A percentile compares a stretch with the other conserved stretches of the same genome.
Evolutionary conservation across 2,888 invertebrate species (phyloP).

Genomic region (Dynastes grantii): DNA sequence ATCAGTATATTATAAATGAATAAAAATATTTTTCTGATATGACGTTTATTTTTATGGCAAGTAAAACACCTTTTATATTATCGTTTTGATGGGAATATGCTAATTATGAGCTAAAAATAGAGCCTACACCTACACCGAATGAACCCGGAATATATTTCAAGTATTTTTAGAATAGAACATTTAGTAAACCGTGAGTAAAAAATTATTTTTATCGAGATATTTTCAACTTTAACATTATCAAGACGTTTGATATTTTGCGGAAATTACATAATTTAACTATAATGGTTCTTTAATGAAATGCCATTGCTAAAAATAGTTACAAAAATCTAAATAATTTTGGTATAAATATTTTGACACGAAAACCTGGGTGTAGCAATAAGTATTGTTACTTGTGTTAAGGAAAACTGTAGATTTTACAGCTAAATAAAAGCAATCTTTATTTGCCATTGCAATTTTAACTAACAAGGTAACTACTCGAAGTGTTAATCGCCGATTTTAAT

Average conservation of each 20-base stretch:
- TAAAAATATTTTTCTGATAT: background rate
- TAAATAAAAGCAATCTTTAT: too few relatives aligned
- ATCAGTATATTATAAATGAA: background rate
- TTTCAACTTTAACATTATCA: slow-evolving; percentile 16
- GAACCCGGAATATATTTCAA: slow-evolving; percentile 1
- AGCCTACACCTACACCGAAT: slow-evolving; percentile 1
- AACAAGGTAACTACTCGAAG: too few relatives aligned
- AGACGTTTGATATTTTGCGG: background rate
- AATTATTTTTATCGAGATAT: background rate
- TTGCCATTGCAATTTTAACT: too few relatives aligned
- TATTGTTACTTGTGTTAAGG: too few relatives aligned
- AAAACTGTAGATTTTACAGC: too few relatives aligned
- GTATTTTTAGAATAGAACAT: slow-evolving; percentile 1
- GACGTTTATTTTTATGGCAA: background rate
- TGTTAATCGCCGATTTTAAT: too few relatives aligned
- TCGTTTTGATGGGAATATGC: slow-evolving; percentile 4
- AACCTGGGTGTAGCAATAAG: too few relatives aligned
- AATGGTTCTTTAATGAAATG: background rate
- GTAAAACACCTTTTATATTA: background rate
- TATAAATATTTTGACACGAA: too few relatives aligned
- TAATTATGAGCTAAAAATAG: background rate
- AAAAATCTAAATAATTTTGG: too few relatives aligned
- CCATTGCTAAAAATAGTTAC: too few relatives aligned
- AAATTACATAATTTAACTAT: background rate
- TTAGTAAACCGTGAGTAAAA: background rate